Evolutionary conservation across 2,888 invertebrate genomes (phyloP).

Genomic region (Drosophila percnosoma): DNA sequence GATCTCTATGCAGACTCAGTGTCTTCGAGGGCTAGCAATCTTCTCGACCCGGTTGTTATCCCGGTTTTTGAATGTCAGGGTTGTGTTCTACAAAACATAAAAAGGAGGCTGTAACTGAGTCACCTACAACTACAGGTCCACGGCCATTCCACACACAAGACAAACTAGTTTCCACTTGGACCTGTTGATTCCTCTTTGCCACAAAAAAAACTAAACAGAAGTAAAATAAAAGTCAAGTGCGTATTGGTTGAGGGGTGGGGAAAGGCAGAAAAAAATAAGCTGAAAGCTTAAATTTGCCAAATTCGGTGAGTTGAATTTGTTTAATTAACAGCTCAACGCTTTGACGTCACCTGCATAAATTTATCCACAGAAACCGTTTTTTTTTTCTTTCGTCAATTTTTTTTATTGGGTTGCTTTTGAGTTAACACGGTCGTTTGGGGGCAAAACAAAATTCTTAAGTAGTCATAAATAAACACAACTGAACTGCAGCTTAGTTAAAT

Average conservation of each 20-base stretch:
- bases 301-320: constrained; percentile 60
- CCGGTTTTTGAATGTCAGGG: constrained; percentile 69
- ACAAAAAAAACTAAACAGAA: neutral
- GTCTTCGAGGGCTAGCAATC: constrained; percentile 41
- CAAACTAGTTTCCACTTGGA: constrained; percentile 43
- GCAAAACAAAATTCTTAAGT: constrained; percentile 59
- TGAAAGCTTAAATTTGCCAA: constrained; percentile 48
- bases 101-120: constrained; percentile 46
- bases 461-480: constrained; percentile 76
- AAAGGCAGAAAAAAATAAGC: constrained; percentile 5
- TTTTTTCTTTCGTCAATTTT: constrained; percentile 22
- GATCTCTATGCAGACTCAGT: constrained; percentile 35
- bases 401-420: constrained; percentile 27
- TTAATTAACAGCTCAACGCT: constrained; percentile 66
- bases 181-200: constrained; percentile 13
- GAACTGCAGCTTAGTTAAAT: constrained; percentile 67
- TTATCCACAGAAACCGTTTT: constrained; percentile 35
- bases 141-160: constrained; percentile 8
- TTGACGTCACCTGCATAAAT: constrained; percentile 76
- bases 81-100: constrained; percentile 62
- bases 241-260: neutral
- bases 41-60: constrained; percentile 17
- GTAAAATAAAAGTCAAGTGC: constrained; percentile 36
- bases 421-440: constrained; percentile 67
- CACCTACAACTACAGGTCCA: constrained; percentile 62